These are phyloP conservation scores for Salvator merianae DNA, from an alignment of 2,113 vertebrate genomes.

Conservation along the genomic window DNA sequence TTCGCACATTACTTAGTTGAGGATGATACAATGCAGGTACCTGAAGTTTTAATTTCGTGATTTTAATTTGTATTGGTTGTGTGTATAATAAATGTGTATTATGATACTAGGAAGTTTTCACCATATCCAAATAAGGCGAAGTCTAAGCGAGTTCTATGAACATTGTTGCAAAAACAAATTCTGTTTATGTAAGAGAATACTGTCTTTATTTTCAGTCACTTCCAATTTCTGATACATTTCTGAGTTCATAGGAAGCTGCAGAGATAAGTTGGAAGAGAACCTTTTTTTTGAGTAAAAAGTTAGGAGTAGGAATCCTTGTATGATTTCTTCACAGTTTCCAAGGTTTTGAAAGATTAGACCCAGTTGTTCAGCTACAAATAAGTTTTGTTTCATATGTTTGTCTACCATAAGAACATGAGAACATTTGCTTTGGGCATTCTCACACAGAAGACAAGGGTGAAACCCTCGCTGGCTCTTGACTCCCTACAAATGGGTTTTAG, in stretches of 20 bases:
- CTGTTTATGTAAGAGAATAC: too few relatives aligned
- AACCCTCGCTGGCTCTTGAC: too few relatives aligned
- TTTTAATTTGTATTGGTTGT: background rate
- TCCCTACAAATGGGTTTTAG: too few relatives aligned
- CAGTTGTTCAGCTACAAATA: background rate
- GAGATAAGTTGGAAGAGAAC: too few relatives aligned
- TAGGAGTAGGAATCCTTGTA: background rate
- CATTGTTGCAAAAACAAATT: too few relatives aligned
- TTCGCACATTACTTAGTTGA: background rate
- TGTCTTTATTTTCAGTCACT: background rate
- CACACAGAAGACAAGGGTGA: too few relatives aligned
- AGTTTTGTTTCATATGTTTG: background rate
- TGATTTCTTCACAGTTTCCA: background rate
- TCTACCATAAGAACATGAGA: background rate
- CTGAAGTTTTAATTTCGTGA: background rate
- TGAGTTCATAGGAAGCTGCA: too few relatives aligned
- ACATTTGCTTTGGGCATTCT: background rate
- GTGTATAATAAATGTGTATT: background rate
- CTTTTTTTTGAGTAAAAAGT: background rate
- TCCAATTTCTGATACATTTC: background rate
- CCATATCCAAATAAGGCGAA: too few relatives aligned
- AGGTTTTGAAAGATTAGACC: background rate
- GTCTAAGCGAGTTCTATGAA: too few relatives aligned
- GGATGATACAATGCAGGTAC: background rate
- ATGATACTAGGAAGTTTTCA: background rate